Percentiles rank a stretch among this genome's conserved stretches.
Evolutionary conservation across 1,140 invertebrate species (phyloP).

Genomic region (Nasonia giraulti): DNA sequence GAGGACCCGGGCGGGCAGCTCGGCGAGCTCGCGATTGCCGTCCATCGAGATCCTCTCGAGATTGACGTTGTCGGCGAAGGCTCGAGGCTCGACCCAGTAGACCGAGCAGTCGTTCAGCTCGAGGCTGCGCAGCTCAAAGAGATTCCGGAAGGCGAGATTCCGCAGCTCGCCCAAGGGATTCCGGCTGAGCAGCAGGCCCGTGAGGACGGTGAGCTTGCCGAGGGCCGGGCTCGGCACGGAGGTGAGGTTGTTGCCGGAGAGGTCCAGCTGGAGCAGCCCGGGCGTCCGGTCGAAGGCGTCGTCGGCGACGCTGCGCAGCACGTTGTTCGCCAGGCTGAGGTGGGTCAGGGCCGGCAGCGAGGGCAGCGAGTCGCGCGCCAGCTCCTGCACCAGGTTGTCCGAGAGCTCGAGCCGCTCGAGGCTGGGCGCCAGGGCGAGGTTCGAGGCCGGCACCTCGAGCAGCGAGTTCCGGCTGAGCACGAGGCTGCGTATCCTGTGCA

Average conservation of each 20-base stretch:
- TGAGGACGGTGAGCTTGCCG: slow-evolving; percentile 83
- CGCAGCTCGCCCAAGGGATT: slow-evolving; percentile 84
- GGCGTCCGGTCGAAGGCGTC: slow-evolving; percentile 82
- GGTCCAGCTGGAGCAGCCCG: slow-evolving; percentile 81
- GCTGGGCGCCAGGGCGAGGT: slow-evolving; percentile 79
- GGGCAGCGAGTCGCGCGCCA: slow-evolving; percentile 81
- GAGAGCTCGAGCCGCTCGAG: slow-evolving; percentile 82
- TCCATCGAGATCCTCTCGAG: slow-evolving; percentile 85
- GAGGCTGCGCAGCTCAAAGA: slow-evolving; percentile 84
- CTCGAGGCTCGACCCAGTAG: slow-evolving; percentile 80
- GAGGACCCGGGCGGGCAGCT: slow-evolving; percentile 82
- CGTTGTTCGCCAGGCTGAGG: slow-evolving; percentile 82
- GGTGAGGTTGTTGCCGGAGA: slow-evolving; percentile 89
- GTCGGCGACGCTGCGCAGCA: slow-evolving; percentile 81
- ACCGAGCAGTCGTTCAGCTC: slow-evolving; percentile 82
- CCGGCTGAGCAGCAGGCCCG: slow-evolving; percentile 82
- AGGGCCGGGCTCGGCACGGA: slow-evolving; percentile 84
- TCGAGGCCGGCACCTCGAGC: slow-evolving; percentile 81
- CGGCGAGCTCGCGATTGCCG: slow-evolving; percentile 82
- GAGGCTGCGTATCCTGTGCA: slow-evolving; percentile 81
- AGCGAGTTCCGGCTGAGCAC: slow-evolving; percentile 85
- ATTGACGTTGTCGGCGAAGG: slow-evolving; percentile 89
- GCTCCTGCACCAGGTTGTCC: slow-evolving; percentile 82
- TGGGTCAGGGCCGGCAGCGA: slow-evolving; percentile 79
- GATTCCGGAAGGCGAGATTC: slow-evolving; percentile 85